Evolutionary conservation across 1,140 invertebrate genomes (phyloP), one percentile per base, ranked within the genome.

Genomic region (Macrosteles quadrilineatus): DNA sequence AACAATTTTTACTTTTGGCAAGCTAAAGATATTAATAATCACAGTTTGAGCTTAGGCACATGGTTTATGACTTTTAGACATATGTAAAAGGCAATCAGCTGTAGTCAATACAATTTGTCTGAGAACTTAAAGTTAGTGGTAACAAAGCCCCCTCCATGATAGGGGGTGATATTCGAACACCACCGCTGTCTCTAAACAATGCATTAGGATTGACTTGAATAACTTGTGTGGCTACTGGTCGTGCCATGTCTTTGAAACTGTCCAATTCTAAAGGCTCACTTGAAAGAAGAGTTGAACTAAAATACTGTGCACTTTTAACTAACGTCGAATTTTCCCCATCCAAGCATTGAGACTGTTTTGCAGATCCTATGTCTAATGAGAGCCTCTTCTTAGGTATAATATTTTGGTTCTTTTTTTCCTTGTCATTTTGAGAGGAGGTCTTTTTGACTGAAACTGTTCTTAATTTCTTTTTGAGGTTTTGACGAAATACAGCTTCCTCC

Each of bases 201-300:
- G 27, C 63, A 31, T 69, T 69, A 21, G 67, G 67, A 59, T 69
- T 69, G 9, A 59, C 2, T 36, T 59, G 53, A 32, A 69, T 69
- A 11, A 69, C 67, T 43, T 69, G 53, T 3, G 67, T 69, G 1
- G 67, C 67, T 19, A 69, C 67, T 3, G 67, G 57, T 23, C 53
- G 40, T 23, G 17, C 32, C n/a, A 43, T 27, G 29, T 47, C 40
- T 40, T 21, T 36, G 31, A 30, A 55, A 25, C 21, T 67, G 53
- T 32, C 21, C 9, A 32, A 25, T 21, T 68, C n/a, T n/a, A 30
- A 25, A 17, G 19, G 45, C 14, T 31, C 47, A 31, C 23, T 50
- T n/a, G 66, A 2, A 21, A 57, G 32, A 30, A 57, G n/a, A 59
- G 50, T 29, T 17, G 50, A 57, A 27, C 23, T 68, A 19, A 57